Evolutionary conservation across 2,113 vertebrate species (phyloP).

Genomic region (Thalassoma bifasciatum): DNA sequence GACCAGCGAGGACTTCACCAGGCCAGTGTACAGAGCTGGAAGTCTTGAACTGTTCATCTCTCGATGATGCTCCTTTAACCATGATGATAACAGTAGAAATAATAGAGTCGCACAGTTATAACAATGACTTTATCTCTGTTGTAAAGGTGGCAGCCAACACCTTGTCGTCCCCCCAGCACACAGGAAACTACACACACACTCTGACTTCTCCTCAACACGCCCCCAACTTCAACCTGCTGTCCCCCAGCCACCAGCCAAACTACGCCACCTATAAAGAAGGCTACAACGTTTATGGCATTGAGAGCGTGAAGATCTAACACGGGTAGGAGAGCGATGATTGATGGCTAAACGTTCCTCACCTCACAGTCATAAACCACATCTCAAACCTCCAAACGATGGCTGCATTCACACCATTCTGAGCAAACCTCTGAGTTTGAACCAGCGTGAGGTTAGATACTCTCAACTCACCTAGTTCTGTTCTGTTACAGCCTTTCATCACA

Average conservation of each 20-base stretch:
- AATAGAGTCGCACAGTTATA: slow-evolving; percentile 13
- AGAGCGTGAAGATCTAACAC: slow-evolving; percentile 99
- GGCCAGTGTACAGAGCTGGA: too few species aligned
- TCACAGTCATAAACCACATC: slow-evolving; percentile 79
- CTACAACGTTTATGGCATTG: slow-evolving; percentile 99
- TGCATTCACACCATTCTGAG: too few species aligned
- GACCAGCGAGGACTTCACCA: too few species aligned
- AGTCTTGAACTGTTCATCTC: too few species aligned
- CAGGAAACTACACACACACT: slow-evolving; percentile 76
- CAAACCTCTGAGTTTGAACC: too few species aligned
- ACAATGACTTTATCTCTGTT: slow-evolving; percentile 62
- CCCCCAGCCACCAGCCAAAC: slow-evolving; percentile 77
- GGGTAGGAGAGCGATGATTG: slow-evolving; percentile 90
- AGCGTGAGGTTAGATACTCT: too few species aligned
- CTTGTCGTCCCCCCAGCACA: slow-evolving; percentile 73
- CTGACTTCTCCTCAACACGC: slow-evolving; percentile 72
- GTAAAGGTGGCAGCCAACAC: slow-evolving; percentile 92
- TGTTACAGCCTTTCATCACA: too few species aligned
- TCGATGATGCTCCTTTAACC: too few species aligned
- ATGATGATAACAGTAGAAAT: too few species aligned
- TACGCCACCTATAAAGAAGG: slow-evolving; percentile 99
- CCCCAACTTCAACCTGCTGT: slow-evolving; percentile 75
- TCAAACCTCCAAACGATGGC: too few species aligned
- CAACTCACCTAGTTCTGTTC: too few species aligned
- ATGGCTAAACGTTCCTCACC: slow-evolving; percentile 77